Conservation (phyloP, 2,797 vertebrate species). For the Tapirus indicus region DNA sequence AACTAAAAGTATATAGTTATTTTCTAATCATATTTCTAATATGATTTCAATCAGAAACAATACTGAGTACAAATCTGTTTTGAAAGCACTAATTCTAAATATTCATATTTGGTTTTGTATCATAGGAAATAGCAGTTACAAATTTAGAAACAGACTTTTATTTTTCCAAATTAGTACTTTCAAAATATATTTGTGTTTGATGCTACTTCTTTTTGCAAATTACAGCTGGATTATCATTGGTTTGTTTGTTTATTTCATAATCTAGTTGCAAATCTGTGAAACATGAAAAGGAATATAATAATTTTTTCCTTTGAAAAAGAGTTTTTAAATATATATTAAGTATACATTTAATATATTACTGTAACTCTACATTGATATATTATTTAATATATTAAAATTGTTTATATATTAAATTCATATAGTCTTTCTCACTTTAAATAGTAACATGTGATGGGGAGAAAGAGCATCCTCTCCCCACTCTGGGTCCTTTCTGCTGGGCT, state of each 20-base stretch:
- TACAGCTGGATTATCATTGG: background rate
- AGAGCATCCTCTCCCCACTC: no score
- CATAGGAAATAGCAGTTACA: constrained; percentile 13
- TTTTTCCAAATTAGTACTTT: constrained; percentile 42
- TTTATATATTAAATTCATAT: background rate
- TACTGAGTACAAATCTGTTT: constrained; percentile 15
- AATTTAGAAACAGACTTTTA: background rate
- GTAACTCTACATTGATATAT: background rate
- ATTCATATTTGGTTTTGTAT: constrained; percentile 11
- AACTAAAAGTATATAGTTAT: background rate
- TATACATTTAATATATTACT: background rate
- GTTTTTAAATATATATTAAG: background rate
- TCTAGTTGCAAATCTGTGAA: background rate
- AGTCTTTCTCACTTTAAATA: constrained; percentile 9
- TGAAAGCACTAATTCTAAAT: constrained; percentile 36
- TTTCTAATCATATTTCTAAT: background rate
- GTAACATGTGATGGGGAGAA: background rate
- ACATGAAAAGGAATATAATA: background rate
- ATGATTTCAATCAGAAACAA: background rate
- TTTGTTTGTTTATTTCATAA: background rate
- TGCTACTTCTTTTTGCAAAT: background rate
- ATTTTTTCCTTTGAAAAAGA: background rate
- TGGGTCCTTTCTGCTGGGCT: no score
- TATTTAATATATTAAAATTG: background rate
- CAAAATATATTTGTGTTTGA: background rate